Evolutionary conservation across 2,113 vertebrate genomes (phyloP).

Genomic region (Prunella fulvescens): DNA sequence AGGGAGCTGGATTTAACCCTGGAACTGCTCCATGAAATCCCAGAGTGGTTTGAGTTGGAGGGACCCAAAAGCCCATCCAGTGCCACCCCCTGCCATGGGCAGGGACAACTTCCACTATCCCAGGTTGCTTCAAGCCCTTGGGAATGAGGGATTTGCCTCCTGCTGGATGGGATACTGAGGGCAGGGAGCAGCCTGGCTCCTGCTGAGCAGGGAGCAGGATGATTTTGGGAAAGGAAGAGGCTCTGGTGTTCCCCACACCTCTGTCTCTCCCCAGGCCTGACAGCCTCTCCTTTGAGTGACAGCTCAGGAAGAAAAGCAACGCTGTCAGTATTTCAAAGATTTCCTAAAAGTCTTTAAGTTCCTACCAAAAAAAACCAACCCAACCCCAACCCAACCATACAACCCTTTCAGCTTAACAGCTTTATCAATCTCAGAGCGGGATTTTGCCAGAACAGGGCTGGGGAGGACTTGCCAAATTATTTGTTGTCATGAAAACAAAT

Average conservation of each 20-base stretch:
- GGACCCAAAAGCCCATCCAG: neutral
- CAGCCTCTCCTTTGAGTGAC: neutral
- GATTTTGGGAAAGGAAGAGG: neutral
- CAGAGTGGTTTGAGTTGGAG: neutral
- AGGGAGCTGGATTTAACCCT: neutral
- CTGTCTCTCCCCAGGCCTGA: neutral
- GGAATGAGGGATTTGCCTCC: neutral
- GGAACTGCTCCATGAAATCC: neutral
- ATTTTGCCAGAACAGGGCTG: neutral
- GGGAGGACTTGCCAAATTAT: conserved; percentile 52
- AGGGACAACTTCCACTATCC: neutral
- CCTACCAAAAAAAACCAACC: neutral
- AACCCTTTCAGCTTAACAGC: neutral
- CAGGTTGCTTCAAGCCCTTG: neutral
- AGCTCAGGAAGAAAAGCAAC: neutral
- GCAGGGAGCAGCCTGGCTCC: neutral
- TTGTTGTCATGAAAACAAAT: conserved; percentile 65
- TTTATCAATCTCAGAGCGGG: conserved; percentile 28
- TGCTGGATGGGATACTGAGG: neutral
- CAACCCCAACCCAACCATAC: neutral
- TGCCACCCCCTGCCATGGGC: neutral
- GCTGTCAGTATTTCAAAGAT: neutral
- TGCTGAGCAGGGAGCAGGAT: neutral
- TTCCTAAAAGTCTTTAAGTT: neutral
- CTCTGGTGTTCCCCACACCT: neutral